Conservation (phyloP, 2,113 vertebrate species). For the cat (Felis catus) region F.catus_Fca126_mat1.0 CM031419.1:154007501-154008000, state of each 20-base stretch:
- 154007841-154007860: neutral
- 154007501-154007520: neutral
- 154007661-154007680: neutral
- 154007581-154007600: neutral
- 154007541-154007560: neutral
- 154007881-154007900: neutral
- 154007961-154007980: neutral
- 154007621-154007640: neutral
- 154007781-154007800: neutral
- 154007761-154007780: neutral
- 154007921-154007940: neutral
- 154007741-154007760: neutral
- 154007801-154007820: neutral
- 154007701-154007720: neutral
- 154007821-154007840: neutral
- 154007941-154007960: neutral
- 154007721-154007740: neutral
- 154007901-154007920: neutral
- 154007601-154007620: neutral
- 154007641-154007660: neutral
- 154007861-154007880: neutral
- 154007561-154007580: slow-evolving; percentile 17
- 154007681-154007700: neutral
- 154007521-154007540: neutral
- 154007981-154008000: neutral